Conservation (phyloP, 2,888 invertebrate species). For the Himalopsyche tibetana region DNA sequence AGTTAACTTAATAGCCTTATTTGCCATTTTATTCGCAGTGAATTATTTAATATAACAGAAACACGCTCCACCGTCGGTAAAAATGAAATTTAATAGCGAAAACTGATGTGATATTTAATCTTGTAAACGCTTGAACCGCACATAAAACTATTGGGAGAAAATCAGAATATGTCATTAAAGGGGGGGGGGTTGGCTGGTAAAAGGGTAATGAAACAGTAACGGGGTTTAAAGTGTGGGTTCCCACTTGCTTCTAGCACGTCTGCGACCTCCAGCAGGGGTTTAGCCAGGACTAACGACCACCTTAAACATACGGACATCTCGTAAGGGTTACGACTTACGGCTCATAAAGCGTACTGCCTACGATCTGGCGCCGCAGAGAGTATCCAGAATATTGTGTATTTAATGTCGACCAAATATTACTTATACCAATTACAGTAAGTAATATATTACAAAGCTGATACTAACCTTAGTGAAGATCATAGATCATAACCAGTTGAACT, state of each 20-base stretch:
- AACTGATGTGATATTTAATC: too few species aligned
- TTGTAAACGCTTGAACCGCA: too few species aligned
- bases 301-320: slow-evolving; percentile 43
- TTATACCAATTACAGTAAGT: too few species aligned
- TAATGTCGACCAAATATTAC: background rate
- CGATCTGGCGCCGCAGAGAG: background rate
- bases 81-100: too few species aligned
- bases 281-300: slow-evolving; percentile 35
- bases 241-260: slow-evolving; percentile 7
- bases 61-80: too few species aligned
- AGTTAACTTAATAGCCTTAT: too few species aligned
- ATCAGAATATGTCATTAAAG: slow-evolving; percentile 12
- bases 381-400: background rate
- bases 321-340: slow-evolving; percentile 37
- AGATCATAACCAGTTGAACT: too few species aligned
- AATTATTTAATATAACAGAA: too few species aligned
- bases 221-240: slow-evolving; percentile 23
- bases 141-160: background rate
- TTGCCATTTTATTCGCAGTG: too few species aligned
- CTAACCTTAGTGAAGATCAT: too few species aligned
- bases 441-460: too few species aligned
- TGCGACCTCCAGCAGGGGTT: slow-evolving; percentile 18
- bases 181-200: background rate
- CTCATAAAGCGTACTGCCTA: slow-evolving; percentile 14
- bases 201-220: slow-evolving; percentile 29